These are phyloP conservation scores for Balanococcus diminutus DNA, from an alignment of 2,888 invertebrate species.

Conservation along the genomic window DNA sequence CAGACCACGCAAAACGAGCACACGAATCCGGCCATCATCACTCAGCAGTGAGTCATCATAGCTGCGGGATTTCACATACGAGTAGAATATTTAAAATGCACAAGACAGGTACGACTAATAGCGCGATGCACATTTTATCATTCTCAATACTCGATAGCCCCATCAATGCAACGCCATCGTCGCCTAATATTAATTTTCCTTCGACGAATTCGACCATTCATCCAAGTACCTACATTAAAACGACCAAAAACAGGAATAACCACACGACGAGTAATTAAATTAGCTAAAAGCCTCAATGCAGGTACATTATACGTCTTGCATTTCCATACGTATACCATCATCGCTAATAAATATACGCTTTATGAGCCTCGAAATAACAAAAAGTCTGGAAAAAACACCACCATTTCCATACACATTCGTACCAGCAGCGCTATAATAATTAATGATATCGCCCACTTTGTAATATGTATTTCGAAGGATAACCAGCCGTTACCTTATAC, in stretches of 20 bases:
- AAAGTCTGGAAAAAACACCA: neutral
- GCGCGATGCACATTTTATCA: neutral
- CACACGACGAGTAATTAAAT: neutral
- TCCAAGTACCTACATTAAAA: neutral
- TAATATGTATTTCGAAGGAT: neutral
- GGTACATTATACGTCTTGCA: neutral
- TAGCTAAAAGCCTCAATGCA: neutral
- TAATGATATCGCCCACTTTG: neutral
- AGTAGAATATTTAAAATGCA: neutral
- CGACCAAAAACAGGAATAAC: neutral
- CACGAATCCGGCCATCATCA: neutral
- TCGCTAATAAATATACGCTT: neutral
- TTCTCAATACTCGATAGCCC: neutral
- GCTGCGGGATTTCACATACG: neutral
- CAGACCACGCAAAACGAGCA: neutral
- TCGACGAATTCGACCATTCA: neutral
- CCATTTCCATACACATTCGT: neutral
- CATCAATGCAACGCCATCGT: neutral
- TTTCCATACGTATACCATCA: neutral
- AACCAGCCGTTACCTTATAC: neutral
- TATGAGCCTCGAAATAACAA: neutral
- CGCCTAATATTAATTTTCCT: neutral
- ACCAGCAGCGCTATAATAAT: neutral
- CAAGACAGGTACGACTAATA: neutral
- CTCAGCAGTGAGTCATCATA: neutral